A percentile compares a stretch with the other conserved stretches of the same genome.
Conservation (phyloP, 2,797 vertebrate species). For the Liparis tanakae region DNA sequence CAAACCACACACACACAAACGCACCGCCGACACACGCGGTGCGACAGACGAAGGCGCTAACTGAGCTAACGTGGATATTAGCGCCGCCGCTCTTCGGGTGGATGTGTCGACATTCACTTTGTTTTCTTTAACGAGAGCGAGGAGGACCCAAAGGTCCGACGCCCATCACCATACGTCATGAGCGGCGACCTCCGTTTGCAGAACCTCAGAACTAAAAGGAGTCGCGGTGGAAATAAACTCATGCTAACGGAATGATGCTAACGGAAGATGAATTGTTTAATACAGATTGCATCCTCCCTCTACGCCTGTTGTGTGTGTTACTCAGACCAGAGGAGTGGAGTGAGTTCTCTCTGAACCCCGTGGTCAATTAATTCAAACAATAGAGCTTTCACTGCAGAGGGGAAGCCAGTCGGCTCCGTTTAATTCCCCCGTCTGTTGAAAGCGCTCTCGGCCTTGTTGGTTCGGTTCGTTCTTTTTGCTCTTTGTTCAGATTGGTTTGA, state of each 20-base stretch:
- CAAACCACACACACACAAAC: background rate
- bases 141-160: conserved; percentile 34
- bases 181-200: conserved; percentile 49
- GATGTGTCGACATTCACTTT: conserved; percentile 25
- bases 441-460: conserved; percentile 21
- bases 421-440: conserved; percentile 22
- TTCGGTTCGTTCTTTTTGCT: conserved; percentile 37
- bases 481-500: conserved; percentile 30
- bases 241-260: conserved; percentile 49
- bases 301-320: conserved; percentile 9
- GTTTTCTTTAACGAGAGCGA: conserved; percentile 31
- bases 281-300: conserved; percentile 22
- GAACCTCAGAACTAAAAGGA: conserved; percentile 55
- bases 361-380: conserved; percentile 44
- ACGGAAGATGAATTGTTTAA: conserved; percentile 56
- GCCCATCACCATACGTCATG: conserved; percentile 53
- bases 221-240: conserved; percentile 20
- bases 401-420: conserved; percentile 9
- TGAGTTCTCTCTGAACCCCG: conserved; percentile 22
- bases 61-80: conserved; percentile 5
- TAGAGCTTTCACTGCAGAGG: conserved; percentile 24
- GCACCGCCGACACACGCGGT: background rate
- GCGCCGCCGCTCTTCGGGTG: conserved; percentile 17
- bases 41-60: background rate
- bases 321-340: background rate